A percentile compares a stretch with the other conserved stretches of the same genome.
phyloP scores from a whole-genome alignment of 2,113 vertebrate species.

The Phrynosoma blainvillii region DNA sequence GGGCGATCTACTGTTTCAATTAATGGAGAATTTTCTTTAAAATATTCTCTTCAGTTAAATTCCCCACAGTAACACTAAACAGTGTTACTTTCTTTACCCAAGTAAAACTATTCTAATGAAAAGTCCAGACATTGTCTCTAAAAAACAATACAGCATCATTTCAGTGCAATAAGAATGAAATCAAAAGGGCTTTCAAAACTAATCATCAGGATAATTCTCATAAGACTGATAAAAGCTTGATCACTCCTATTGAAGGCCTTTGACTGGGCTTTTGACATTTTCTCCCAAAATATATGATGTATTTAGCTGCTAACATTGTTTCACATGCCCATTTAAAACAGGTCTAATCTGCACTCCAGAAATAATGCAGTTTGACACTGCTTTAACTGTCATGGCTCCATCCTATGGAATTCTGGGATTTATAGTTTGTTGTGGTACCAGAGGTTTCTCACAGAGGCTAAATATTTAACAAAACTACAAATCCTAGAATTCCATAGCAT shows the following conservation, averaged over 20 bases:
- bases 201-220: not conserved
- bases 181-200: not conserved
- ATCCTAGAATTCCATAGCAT: too few species aligned
- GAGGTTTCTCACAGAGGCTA: too few species aligned
- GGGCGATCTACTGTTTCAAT: not conserved
- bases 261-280: not conserved
- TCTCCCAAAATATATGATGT: not conserved
- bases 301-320: not conserved
- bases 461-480: too few species aligned
- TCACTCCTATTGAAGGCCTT: not conserved
- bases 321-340: not conserved
- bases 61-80: not conserved
- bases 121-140: not conserved
- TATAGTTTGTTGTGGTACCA: too few species aligned
- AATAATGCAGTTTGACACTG: too few species aligned
- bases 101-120: conserved; percentile 2
- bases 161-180: not conserved
- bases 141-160: not conserved
- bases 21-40: not conserved
- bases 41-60: not conserved
- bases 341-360: not conserved
- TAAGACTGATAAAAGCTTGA: not conserved
- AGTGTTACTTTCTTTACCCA: not conserved
- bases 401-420: too few species aligned
- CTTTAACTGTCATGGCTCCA: too few species aligned